These are phyloP conservation scores for Tipula unca DNA, from an alignment of 2,888 invertebrate genomes.

Conservation along the genomic window DNA sequence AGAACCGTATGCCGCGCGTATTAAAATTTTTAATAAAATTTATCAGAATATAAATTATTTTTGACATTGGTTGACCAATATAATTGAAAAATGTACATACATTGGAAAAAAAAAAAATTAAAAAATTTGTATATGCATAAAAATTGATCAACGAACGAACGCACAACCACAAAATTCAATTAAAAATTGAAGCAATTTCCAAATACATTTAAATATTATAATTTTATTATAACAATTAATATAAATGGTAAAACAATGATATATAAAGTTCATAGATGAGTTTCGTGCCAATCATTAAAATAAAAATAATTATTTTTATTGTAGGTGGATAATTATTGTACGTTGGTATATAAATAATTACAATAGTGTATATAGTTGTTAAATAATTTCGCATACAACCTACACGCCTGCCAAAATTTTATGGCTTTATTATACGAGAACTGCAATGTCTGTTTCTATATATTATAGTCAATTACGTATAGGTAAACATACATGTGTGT, in stretches of 20 bases:
- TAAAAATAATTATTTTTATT: neutral
- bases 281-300: neutral
- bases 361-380: neutral
- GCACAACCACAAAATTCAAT: neutral
- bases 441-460: too few relatives aligned
- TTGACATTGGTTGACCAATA: slow-evolving; percentile 14
- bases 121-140: neutral
- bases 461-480: too few relatives aligned
- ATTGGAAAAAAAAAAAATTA: neutral
- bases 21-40: neutral
- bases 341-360: neutral
- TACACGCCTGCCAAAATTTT: too few relatives aligned
- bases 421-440: too few relatives aligned
- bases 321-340: neutral
- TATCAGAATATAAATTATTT: neutral
- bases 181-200: slow-evolving; percentile 4
- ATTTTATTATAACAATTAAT: neutral
- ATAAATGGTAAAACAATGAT: neutral
- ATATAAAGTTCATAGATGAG: neutral
- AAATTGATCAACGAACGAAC: neutral
- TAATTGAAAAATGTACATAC: neutral
- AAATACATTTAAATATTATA: neutral
- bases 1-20: neutral
- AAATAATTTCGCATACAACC: too few relatives aligned
- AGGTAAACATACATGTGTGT: too few relatives aligned